phyloP scores from a whole-genome alignment of 2,113 vertebrate genomes.

The Pheucticus melanocephalus region DNA sequence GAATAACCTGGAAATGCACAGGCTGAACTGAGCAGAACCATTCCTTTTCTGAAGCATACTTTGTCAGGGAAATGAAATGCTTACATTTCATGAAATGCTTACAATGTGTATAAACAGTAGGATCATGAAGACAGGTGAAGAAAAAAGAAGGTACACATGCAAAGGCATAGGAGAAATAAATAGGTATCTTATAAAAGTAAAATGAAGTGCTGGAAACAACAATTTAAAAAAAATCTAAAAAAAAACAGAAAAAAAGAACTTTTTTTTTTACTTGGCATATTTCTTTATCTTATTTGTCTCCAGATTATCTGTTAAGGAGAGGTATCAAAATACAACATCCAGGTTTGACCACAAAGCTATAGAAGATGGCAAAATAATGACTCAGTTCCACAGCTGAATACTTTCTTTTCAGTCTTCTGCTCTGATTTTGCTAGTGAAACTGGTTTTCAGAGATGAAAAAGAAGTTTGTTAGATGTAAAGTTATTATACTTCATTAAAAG shows the following conservation, averaged over 20 bases:
- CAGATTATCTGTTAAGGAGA: not conserved
- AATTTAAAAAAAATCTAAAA: accelerated
- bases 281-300: not conserved
- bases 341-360: not conserved
- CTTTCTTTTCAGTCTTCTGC: not conserved
- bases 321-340: not conserved
- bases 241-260: not conserved
- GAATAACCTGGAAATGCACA: not conserved
- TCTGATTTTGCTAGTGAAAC: not conserved
- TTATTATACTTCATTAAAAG: not conserved
- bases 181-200: not conserved
- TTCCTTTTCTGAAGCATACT: not conserved
- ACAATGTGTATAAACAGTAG: not conserved
- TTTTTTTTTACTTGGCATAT: not conserved
- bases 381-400: not conserved
- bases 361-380: not conserved
- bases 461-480: not conserved
- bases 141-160: not conserved
- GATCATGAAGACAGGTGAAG: not conserved
- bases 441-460: not conserved
- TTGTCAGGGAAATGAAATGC: not conserved
- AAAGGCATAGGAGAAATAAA: not conserved
- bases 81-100: not conserved
- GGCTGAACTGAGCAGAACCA: not conserved
- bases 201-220: not conserved